A percentile compares a stretch with the other conserved stretches of the same genome.
These are phyloP conservation scores for Calypte anna DNA, from an alignment of 2,113 vertebrate genomes.

Conservation along the genomic window DNA sequence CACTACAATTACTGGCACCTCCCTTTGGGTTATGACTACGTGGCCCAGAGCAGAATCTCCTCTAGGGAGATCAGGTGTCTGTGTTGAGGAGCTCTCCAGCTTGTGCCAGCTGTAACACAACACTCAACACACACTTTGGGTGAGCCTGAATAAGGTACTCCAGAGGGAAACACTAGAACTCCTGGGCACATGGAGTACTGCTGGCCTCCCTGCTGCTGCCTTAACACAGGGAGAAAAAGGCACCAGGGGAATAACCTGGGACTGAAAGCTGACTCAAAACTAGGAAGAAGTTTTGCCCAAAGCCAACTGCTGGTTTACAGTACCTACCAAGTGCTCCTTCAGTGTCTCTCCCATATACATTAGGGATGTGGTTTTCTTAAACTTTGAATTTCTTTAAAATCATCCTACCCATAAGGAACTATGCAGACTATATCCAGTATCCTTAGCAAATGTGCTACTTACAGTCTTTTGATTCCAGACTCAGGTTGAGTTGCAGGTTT, in stretches of 20 bases:
- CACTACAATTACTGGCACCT: neutral
- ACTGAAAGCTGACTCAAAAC: neutral
- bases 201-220: neutral
- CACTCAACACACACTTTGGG: neutral
- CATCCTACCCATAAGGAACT: neutral
- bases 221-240: neutral
- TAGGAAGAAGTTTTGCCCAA: neutral
- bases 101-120: neutral
- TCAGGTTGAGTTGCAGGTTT: conserved; percentile 82
- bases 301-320: neutral
- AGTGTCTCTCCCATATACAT: neutral
- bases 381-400: neutral
- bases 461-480: conserved; percentile 93
- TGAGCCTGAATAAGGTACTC: neutral
- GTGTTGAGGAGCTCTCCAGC: neutral
- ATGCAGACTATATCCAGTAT: neutral
- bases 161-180: neutral
- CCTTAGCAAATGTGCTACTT: conserved; percentile 65
- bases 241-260: neutral
- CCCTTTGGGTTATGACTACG: neutral
- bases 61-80: neutral
- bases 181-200: neutral
- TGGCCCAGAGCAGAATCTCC: neutral
- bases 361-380: neutral
- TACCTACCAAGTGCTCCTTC: neutral